Evolutionary conservation across 2,113 vertebrate genomes (phyloP).

Genomic region (Chaetorhynchus papuensis): DNA sequence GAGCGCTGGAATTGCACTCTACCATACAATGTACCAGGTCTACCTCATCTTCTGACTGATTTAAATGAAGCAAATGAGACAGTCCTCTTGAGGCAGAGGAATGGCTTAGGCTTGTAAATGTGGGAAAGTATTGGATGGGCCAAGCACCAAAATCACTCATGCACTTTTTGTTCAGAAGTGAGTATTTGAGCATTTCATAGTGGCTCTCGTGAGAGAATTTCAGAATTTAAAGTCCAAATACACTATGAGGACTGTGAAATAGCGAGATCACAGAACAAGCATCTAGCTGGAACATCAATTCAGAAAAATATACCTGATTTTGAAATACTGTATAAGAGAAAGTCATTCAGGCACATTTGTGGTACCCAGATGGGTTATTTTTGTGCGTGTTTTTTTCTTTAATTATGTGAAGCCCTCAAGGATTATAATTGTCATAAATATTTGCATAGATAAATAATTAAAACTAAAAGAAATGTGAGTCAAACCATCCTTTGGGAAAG

Average conservation of each 20-base stretch:
- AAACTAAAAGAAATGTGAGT: conserved; percentile 33
- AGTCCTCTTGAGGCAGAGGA: not conserved
- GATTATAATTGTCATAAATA: not conserved
- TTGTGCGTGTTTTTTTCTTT: not conserved
- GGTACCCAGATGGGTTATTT: not conserved
- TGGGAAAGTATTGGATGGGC: not conserved
- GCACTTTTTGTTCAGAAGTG: not conserved
- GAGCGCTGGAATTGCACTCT: not conserved
- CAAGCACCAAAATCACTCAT: not conserved
- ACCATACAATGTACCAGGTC: not conserved
- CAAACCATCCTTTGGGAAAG: conserved; percentile 12
- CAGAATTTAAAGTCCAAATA: not conserved
- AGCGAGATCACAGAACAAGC: not conserved
- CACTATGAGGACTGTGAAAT: not conserved
- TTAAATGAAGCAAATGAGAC: not conserved
- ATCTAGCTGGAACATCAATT: not conserved
- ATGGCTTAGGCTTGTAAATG: not conserved
- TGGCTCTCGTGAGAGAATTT: not conserved
- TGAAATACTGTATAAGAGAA: not conserved
- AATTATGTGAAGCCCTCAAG: not conserved
- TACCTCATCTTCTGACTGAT: not conserved
- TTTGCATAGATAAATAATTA: conserved; percentile 44
- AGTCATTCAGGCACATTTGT: not conserved
- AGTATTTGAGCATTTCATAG: not conserved
- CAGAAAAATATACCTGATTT: not conserved